A percentile compares a stretch with the other conserved stretches of the same genome.
Evolutionary conservation across 2,797 vertebrate species (phyloP).

Genomic region (Thripadectes ignobilis): DNA sequence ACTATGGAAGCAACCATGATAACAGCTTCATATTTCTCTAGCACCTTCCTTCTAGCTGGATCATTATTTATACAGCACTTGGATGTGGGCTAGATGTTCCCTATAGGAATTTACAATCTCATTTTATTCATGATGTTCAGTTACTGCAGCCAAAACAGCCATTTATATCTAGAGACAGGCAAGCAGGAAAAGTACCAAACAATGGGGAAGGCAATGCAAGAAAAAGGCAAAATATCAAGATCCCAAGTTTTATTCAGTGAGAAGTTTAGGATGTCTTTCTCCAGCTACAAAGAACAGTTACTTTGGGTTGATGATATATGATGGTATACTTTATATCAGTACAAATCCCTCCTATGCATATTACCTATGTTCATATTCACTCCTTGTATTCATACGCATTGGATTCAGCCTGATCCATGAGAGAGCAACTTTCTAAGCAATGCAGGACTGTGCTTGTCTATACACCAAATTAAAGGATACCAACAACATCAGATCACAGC

Average conservation of each 20-base stretch:
- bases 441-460: neutral
- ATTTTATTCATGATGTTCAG: constrained; percentile 3
- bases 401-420: neutral
- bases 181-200: neutral
- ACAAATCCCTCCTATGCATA: neutral
- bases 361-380: neutral
- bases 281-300: neutral
- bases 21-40: neutral
- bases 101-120: constrained; percentile 21
- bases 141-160: neutral
- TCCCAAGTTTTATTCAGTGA: neutral
- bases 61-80: constrained; percentile 3
- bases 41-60: neutral
- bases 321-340: rapidly evolving
- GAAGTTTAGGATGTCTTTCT: neutral
- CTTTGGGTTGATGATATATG: neutral
- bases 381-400: neutral
- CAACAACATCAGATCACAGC: rapidly evolving
- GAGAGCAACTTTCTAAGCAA: neutral
- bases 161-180: neutral
- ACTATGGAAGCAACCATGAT: neutral
- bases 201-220: neutral
- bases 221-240: neutral
- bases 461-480: neutral
- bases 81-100: neutral